Evolutionary conservation across 2,113 vertebrate species (phyloP).

Genomic region (Acinonyx jubatus): DNA sequence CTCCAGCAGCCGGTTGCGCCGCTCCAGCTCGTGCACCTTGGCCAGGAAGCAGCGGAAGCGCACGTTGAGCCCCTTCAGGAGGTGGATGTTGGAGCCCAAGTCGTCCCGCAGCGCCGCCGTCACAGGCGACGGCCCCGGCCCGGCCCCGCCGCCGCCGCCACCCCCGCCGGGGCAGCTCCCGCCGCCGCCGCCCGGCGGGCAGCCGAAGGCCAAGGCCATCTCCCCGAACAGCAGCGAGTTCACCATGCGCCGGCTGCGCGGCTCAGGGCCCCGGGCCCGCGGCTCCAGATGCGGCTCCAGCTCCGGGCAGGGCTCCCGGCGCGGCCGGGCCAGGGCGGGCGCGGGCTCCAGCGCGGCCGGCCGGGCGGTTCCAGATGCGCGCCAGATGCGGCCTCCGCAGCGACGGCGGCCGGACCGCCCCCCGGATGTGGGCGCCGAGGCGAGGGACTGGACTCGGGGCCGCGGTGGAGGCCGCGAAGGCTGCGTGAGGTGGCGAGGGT

Average conservation of each 20-base stretch:
- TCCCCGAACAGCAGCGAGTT: constrained; percentile 91
- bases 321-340: constrained; percentile 72
- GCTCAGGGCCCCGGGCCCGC: constrained; percentile 68
- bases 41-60: constrained; percentile 94
- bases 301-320: constrained; percentile 74
- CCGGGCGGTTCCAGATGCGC: constrained; percentile 51
- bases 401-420: not conserved
- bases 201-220: constrained; percentile 81
- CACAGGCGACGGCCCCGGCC: constrained; percentile 74
- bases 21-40: constrained; percentile 93
- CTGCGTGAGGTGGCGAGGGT: not conserved
- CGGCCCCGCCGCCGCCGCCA: constrained; percentile 68
- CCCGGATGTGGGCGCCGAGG: constrained; percentile 28
- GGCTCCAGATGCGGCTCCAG: constrained; percentile 72
- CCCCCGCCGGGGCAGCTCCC: constrained; percentile 67
- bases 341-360: constrained; percentile 62
- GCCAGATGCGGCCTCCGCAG: constrained; percentile 67
- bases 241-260: constrained; percentile 83
- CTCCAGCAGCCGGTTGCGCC: constrained; percentile 92
- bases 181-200: constrained; percentile 67
- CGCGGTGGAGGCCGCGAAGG: constrained; percentile 21
- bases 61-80: constrained; percentile 94
- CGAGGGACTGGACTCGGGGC: not conserved
- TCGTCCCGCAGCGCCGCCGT: constrained; percentile 92
- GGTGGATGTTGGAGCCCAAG: constrained; percentile 94